Evolutionary conservation across 2,888 invertebrate species (phyloP).

Genomic region (Lycophotia porphyrea): DNA sequence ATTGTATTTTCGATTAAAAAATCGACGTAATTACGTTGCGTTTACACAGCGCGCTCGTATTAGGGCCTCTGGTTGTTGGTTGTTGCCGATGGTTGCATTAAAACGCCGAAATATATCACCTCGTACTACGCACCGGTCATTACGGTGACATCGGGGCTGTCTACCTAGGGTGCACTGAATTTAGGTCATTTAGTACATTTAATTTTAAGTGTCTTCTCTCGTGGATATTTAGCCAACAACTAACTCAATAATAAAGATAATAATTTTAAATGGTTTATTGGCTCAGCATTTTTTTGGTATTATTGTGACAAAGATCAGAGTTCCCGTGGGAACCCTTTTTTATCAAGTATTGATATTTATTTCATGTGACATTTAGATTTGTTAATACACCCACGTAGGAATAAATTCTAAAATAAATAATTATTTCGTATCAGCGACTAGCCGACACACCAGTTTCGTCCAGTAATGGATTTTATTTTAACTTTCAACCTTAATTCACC

Average conservation of each 20-base stretch:
- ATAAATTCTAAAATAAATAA: neutral
- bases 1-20: too few relatives aligned
- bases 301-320: conserved; percentile 10
- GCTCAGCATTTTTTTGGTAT: neutral
- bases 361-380: conserved; percentile 16
- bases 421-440: neutral
- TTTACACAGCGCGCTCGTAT: too few relatives aligned
- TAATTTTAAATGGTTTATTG: neutral
- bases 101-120: neutral
- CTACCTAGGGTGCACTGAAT: neutral
- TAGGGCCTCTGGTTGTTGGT: too few relatives aligned
- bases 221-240: neutral
- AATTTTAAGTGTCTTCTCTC: neutral
- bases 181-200: neutral
- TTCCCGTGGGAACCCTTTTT: neutral
- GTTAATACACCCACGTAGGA: neutral
- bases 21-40: too few relatives aligned
- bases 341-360: neutral
- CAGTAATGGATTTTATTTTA: neutral
- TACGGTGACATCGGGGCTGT: neutral
- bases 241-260: neutral
- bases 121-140: neutral
- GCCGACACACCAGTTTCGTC: neutral
- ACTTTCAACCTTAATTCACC: neutral
- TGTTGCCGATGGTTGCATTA: neutral